Percentiles rank a stretch among this genome's conserved stretches.
These are phyloP conservation scores for Cremastinae sp. DNA, from an alignment of 2,888 invertebrate species.

Conservation along the genomic window DNA sequence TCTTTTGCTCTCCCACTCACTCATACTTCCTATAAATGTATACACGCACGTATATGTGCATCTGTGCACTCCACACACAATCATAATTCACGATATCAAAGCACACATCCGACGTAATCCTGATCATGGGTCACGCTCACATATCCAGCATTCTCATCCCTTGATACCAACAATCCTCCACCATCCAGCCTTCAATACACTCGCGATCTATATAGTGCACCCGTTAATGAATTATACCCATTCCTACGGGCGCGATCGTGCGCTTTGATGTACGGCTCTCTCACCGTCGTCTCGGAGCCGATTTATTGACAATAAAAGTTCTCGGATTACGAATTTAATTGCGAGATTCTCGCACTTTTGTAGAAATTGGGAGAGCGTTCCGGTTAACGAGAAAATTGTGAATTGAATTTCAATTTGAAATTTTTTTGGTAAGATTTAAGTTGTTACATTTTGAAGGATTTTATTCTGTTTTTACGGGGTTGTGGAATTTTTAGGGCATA, in stretches of 20 bases:
- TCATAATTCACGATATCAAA: slow-evolving; percentile 49
- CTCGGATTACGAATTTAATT: slow-evolving; percentile 29
- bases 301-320: slow-evolving; percentile 34
- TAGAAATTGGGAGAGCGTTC: neutral
- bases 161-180: slow-evolving; percentile 39
- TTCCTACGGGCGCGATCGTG: slow-evolving; percentile 5
- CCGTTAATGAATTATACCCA: slow-evolving; percentile 44
- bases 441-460: too few species aligned
- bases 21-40: neutral
- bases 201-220: slow-evolving; percentile 42
- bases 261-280: slow-evolving; percentile 9
- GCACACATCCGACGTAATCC: slow-evolving; percentile 32
- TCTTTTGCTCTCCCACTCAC: neutral
- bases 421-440: too few species aligned
- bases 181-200: slow-evolving; percentile 27
- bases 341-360: slow-evolving; percentile 16
- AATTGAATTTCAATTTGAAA: too few species aligned
- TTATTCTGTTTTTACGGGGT: too few species aligned
- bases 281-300: slow-evolving; percentile 1
- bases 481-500: too few species aligned
- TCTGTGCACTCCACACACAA: slow-evolving; percentile 3
- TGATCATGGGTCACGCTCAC: slow-evolving; percentile 45
- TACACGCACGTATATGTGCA: neutral
- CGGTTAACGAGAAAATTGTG: too few species aligned
- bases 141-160: slow-evolving; percentile 37